phyloP scores from a whole-genome alignment of 2,797 vertebrate genomes.

The Mastacembelus armatus region DNA sequence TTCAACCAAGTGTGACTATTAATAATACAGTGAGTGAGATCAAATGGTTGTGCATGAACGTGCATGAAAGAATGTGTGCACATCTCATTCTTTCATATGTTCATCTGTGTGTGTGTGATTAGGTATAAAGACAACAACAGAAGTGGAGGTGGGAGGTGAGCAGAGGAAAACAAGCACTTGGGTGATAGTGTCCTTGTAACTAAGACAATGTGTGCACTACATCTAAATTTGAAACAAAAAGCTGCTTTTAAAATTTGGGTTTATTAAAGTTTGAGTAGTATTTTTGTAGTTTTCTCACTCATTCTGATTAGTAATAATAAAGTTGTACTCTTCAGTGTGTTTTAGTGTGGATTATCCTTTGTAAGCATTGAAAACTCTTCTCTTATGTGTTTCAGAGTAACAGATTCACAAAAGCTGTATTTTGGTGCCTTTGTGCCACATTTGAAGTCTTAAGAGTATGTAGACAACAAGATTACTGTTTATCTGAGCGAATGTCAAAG shows the following conservation, averaged over 20 bases:
- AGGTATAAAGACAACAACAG: constrained; percentile 3
- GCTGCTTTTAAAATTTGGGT: neutral
- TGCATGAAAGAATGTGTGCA: neutral
- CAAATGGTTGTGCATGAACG: constrained; percentile 25
- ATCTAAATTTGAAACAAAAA: constrained; percentile 19
- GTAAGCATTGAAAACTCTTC: neutral
- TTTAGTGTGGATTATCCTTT: neutral
- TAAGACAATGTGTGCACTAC: neutral
- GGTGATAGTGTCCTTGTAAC: neutral
- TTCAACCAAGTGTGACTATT: constrained; percentile 47
- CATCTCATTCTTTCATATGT: constrained; percentile 7
- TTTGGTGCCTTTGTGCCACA: neutral
- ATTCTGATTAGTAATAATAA: neutral
- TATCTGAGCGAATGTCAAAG: constrained; percentile 56
- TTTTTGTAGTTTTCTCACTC: neutral
- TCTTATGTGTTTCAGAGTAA: neutral
- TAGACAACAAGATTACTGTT: constrained; percentile 64
- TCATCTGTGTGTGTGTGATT: constrained; percentile 6
- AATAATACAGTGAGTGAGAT: constrained; percentile 47
- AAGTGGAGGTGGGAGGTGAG: neutral
- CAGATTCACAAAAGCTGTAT: neutral
- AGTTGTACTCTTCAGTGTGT: neutral
- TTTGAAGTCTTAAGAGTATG: constrained; percentile 23
- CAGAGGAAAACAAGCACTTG: constrained; percentile 5
- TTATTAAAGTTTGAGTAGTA: neutral